phyloP scores from a whole-genome alignment of 2,888 invertebrate species.

The Holacanthella duospinosa region DNA sequence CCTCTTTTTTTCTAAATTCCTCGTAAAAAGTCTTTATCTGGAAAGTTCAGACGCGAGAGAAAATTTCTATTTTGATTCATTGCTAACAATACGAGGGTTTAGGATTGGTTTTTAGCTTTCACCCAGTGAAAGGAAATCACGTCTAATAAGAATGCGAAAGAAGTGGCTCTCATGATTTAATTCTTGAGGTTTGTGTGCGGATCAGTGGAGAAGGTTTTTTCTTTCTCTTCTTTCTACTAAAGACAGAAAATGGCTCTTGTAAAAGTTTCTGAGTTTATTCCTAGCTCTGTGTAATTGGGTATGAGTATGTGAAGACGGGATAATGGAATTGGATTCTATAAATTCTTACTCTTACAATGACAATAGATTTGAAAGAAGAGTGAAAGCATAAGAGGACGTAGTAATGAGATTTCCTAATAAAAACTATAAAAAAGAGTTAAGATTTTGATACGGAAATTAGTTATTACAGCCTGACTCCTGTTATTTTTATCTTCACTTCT shows the following conservation, averaged over 20 bases:
- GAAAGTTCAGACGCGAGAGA: not conserved
- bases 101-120: not conserved
- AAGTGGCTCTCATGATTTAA: too few relatives aligned
- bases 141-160: too few relatives aligned
- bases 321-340: conserved; percentile 1
- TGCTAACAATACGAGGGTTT: not conserved
- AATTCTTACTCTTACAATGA: too few relatives aligned
- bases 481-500: too few relatives aligned
- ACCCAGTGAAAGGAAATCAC: too few relatives aligned
- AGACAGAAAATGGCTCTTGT: not conserved
- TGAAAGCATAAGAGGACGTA: not conserved
- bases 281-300: too few relatives aligned
- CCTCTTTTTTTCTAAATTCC: not conserved
- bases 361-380: too few relatives aligned
- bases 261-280: too few relatives aligned
- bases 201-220: too few relatives aligned
- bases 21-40: not conserved
- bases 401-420: not conserved
- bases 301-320: too few relatives aligned
- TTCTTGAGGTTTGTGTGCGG: too few relatives aligned
- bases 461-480: not conserved
- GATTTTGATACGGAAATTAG: not conserved
- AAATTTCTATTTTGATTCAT: not conserved
- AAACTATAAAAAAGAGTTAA: not conserved
- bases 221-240: not conserved